Conservation (phyloP, 2,888 invertebrate species). For the Pediacus dermestoides region DNA sequence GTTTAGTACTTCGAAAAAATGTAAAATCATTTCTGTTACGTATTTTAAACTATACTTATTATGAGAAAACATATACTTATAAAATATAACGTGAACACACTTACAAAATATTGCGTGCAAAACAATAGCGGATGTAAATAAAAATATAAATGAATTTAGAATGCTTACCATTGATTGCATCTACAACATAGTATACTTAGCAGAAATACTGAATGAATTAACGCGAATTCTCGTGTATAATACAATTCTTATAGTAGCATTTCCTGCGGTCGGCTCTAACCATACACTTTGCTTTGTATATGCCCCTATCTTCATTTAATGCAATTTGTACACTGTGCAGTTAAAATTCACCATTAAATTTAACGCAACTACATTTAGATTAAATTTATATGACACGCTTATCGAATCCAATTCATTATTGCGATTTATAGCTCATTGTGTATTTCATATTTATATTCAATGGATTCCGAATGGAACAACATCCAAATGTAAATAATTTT, state of each 20-base stretch:
- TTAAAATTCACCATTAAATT: constrained; percentile 33
- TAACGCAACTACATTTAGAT: constrained; percentile 35
- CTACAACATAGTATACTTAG: constrained; percentile 26
- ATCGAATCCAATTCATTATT: constrained; percentile 33
- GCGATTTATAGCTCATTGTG: constrained; percentile 29
- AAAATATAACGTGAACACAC: too few relatives aligned
- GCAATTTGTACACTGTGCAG: constrained; percentile 27
- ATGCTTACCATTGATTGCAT: constrained; percentile 29
- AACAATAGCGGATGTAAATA: constrained; percentile 27
- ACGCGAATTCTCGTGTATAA: constrained; percentile 24
- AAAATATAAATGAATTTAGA: constrained; percentile 27
- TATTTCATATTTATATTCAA: constrained; percentile 15
- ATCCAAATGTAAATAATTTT: constrained; percentile 4
- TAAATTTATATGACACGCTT: constrained; percentile 31
- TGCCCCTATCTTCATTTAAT: constrained; percentile 21
- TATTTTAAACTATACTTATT: too few relatives aligned
- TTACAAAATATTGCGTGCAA: constrained; percentile 26
- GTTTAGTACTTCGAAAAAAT: too few relatives aligned
- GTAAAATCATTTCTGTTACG: too few relatives aligned
- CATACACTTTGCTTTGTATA: constrained; percentile 10
- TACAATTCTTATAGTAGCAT: constrained; percentile 19
- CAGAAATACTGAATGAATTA: constrained; percentile 26
- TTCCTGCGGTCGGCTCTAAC: constrained; percentile 15
- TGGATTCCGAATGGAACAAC: too few relatives aligned
- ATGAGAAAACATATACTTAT: too few relatives aligned